A percentile compares a stretch with the other conserved stretches of the same genome.
Evolutionary conservation across 2,797 vertebrate species (phyloP).

Genomic region (Bradypus variegatus): DNA sequence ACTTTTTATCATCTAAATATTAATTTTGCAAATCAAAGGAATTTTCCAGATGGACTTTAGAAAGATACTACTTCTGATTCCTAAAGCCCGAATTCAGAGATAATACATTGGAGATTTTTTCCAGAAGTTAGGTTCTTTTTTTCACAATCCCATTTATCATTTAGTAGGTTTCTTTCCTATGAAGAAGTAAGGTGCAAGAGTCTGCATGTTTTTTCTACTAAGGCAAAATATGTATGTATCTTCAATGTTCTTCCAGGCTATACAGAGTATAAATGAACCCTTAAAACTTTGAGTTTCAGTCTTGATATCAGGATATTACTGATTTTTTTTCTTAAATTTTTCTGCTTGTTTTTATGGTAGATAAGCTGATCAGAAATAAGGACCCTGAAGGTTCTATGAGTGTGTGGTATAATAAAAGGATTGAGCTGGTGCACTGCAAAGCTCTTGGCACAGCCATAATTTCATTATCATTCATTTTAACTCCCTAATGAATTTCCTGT

Average conservation of each 20-base stretch:
- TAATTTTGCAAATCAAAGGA: constrained; percentile 57
- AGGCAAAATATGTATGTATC: not conserved
- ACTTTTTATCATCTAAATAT: constrained; percentile 47
- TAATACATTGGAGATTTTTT: constrained; percentile 10
- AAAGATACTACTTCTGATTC: constrained; percentile 29
- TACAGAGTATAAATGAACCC: constrained; percentile 9
- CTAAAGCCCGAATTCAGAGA: constrained; percentile 15
- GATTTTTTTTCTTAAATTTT: constrained; percentile 34
- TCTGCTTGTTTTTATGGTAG: not conserved
- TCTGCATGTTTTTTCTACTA: constrained; percentile 23
- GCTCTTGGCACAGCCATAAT: not conserved
- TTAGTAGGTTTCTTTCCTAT: constrained; percentile 37
- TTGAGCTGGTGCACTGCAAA: not conserved
- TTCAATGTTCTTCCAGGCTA: not conserved
- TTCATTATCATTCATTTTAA: not conserved
- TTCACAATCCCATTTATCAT: constrained; percentile 30
- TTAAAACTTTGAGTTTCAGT: not conserved
- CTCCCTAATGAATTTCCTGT: not conserved
- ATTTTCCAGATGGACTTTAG: not conserved
- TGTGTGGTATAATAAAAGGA: not conserved
- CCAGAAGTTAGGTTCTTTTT: not conserved
- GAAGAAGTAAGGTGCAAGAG: constrained; percentile 12
- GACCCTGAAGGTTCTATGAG: not conserved
- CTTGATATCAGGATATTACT: not conserved
- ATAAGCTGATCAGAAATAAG: not conserved